Evolutionary conservation across 2,797 vertebrate species (phyloP), one percentile per base, ranked within the genome.

Genomic region (Myripristis murdjan): DNA sequence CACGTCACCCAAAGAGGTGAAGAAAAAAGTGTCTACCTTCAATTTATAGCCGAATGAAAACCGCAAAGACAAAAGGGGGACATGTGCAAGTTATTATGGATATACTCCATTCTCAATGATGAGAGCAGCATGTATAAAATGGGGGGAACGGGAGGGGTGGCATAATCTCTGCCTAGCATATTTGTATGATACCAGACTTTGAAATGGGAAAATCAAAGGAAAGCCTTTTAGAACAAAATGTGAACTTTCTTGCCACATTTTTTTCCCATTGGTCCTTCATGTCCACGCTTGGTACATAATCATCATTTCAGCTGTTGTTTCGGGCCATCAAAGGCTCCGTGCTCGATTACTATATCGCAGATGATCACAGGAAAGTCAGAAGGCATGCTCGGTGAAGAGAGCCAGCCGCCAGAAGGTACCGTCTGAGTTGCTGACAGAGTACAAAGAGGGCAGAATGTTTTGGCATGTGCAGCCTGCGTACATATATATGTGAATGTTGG

Each of bases 31-130:
- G 88, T 91, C 91, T 93, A 94, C 91, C 92, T 92, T 91, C 90
- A 88, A 91, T 93, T 94, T 93, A 92, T 90, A 90, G 90, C 75
- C 62, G 72, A 90, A 91, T 82, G 88, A 89, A 93, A 94, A 93
- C 91, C 90, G n/a, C 93, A 92, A 89, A 93, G 92, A 95, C 93
- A 95, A 93, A 95, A 92, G 90, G 84, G 83, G 81, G 81, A 92
- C 95, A 95, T 94, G 91, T 95, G 94, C 87, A 92, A 94, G 93
- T 93, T 94, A 94, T 95, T 95, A 95, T 70, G 77, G 79, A 91
- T 89, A 87, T 83, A 82, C 87, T 92, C 81, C 73, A 77, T 92
- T 87, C 90, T 89, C 88, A 70, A 78, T 93, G 93, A 95, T 95
- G 94, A 94, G 92, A 93, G 92, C 92, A 93, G 87, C 93, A 95